These are phyloP conservation scores for Caretta caretta DNA, from an alignment of 2,113 vertebrate genomes.

Conservation along the genomic window DNA sequence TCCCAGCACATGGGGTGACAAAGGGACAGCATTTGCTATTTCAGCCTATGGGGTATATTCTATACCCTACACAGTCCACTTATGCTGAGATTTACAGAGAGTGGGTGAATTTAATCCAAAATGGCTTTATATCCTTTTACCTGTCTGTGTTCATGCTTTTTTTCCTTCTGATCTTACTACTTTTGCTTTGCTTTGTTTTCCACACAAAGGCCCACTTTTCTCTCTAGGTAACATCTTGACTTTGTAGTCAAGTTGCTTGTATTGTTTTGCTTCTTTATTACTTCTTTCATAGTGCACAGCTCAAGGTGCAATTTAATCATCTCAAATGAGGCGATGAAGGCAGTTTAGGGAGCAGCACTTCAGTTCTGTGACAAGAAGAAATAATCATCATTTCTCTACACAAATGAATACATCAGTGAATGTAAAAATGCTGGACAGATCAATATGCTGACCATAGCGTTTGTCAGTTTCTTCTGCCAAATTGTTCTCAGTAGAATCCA, in stretches of 20 bases:
- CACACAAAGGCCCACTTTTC: neutral
- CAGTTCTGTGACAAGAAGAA: neutral
- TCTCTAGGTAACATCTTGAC: neutral
- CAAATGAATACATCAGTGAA: neutral
- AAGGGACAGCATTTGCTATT: neutral
- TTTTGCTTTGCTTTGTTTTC: neutral
- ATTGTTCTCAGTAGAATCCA: neutral
- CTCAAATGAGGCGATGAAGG: neutral
- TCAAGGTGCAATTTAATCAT: neutral
- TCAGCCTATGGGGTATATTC: neutral
- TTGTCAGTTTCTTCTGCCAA: neutral
- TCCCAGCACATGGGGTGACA: neutral
- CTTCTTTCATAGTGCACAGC: neutral
- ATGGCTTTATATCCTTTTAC: neutral
- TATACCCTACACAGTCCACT: neutral
- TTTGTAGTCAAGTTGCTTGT: neutral
- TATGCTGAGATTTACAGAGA: neutral
- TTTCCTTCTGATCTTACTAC: neutral
- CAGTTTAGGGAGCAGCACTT: neutral
- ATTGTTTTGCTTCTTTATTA: neutral
- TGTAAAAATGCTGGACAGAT: neutral
- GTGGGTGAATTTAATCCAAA: neutral
- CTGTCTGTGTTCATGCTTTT: neutral
- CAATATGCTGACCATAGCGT: neutral
- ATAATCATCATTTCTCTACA: neutral